phyloP scores from a whole-genome alignment of 2,113 vertebrate species.

The Syrmaticus mikado region DNA sequence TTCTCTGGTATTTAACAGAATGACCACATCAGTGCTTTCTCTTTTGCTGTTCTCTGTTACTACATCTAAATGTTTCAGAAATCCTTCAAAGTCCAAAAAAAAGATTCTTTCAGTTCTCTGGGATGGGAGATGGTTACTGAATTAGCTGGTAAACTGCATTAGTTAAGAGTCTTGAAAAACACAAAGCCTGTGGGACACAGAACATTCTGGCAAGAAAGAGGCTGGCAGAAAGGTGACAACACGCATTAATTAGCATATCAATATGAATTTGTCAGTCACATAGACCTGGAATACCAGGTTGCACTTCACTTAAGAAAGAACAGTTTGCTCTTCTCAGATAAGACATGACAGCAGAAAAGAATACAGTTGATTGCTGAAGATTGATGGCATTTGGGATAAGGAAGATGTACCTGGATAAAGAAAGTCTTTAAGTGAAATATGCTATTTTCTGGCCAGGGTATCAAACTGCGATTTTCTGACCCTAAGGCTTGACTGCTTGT shows the following conservation, averaged over 20 bases:
- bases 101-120: not conserved
- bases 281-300: constrained; percentile 7
- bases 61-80: not conserved
- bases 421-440: not conserved
- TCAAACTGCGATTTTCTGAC: not conserved
- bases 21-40: not conserved
- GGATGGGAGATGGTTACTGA: not conserved
- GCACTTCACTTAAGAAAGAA: not conserved
- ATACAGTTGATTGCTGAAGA: not conserved
- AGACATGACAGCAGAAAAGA: constrained; percentile 39
- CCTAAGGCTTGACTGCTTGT: not conserved
- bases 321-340: constrained; percentile 11
- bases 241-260: constrained; percentile 41
- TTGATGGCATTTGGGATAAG: not conserved
- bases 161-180: not conserved
- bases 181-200: not conserved
- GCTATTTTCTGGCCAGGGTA: not conserved
- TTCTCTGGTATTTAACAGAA: not conserved
- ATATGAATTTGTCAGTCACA: constrained; percentile 41
- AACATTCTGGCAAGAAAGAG: constrained; percentile 4
- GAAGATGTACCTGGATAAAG: not conserved
- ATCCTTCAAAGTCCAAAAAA: not conserved
- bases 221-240: not conserved
- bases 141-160: constrained; percentile 21
- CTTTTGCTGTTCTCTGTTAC: not conserved